Evolutionary conservation across 2,113 vertebrate genomes (phyloP).

Genomic region (Oxyura jamaicensis): DNA sequence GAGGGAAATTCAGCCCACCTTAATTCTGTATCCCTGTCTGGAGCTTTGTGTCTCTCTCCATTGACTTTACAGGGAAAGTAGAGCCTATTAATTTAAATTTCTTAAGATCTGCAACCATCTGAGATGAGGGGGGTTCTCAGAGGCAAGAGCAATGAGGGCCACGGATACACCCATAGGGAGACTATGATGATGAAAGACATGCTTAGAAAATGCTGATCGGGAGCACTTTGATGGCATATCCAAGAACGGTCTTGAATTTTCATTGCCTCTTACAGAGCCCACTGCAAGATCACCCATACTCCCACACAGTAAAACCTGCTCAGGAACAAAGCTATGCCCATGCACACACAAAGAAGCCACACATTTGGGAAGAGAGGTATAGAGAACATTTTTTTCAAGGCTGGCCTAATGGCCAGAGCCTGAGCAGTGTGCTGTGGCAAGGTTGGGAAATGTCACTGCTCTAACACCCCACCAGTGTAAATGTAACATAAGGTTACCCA

Average conservation of each 20-base stretch:
- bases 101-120: not conserved
- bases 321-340: not conserved
- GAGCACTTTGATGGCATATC: not conserved
- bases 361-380: not conserved
- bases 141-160: not conserved
- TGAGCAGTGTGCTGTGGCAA: not conserved
- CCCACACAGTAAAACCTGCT: not conserved
- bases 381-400: not conserved
- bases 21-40: not conserved
- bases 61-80: not conserved
- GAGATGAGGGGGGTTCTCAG: not conserved
- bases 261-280: not conserved
- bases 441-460: not conserved
- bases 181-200: not conserved
- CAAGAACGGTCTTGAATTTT: not conserved
- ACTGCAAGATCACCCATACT: not conserved
- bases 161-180: not conserved
- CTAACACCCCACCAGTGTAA: not conserved
- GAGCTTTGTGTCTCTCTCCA: not conserved
- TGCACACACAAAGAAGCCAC: not conserved
- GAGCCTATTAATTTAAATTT: not conserved
- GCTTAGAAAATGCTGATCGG: not conserved
- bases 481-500: not conserved
- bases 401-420: not conserved
- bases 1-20: not conserved